Base-by-base conservation (phyloP, 2,797 vertebrate species). In the Pangasius sanitwongsei region DNA sequence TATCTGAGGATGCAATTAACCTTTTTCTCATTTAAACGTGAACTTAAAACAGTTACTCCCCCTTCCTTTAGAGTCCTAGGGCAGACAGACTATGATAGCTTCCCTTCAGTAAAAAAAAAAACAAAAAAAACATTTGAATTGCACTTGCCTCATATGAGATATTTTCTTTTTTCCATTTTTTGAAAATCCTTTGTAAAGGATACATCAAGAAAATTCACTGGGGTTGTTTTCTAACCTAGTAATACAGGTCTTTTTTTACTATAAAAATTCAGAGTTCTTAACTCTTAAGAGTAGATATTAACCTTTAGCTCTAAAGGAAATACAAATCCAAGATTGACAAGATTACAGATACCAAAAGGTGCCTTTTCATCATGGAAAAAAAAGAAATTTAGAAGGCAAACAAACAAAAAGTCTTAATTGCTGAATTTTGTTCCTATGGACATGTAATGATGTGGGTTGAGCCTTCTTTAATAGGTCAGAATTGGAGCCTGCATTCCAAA, bases 1-100 rank as follows among this genome's bases (percentile, higher is more conserved):
- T 95, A 96, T 95, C 95, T 91, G 96, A 97, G 96, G 96, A 92
- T 95, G 95, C 89, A 89, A 96, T 95, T 94, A 94, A 95, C 65
- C 94, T 96, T 96, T 93, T 93, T 93, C 92, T 94, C 90, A 89
- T 91, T 88, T 86, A 65, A 86, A 88, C 77, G 74, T 90, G 59
- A 84, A 88, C 93, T 94, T 92, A 93, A 92, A 94, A 95, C 93
- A 95, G 95, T 95, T 97, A 96, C 96, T 97, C 97, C 97, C 98
- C 97, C 95, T 97, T 97, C 96, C 96, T 99, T 99, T 99, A 99
- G 98, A 99, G 98, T 99, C 98, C 96, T 96, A 98, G 98, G 98
- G 98, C 97, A 96, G 95, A 98, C 97, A 98, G 98, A 99, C 98
- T 99, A 95, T 96, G 96, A 97, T 97, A 97, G 97, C 97, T 97